Evolutionary conservation across 2,113 vertebrate genomes (phyloP), one percentile per base, ranked within the genome.

Genomic region (Petroica traversi): DNA sequence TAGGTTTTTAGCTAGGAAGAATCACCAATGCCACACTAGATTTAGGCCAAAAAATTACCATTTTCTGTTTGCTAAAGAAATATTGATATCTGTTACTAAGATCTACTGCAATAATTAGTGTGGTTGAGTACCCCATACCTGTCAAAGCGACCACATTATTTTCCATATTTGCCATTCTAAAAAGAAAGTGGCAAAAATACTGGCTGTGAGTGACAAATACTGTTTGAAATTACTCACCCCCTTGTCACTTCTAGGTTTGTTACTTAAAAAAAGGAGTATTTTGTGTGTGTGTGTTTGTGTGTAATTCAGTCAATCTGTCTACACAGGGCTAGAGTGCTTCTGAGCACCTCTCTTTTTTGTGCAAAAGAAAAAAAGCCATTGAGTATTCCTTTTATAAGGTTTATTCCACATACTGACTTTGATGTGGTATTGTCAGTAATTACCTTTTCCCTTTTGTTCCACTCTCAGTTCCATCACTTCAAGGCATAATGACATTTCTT

Each of bases 251-350:
- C 36, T 12, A 22, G 49, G 43, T 92, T 80, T 92, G 63, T 69
- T 77, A 31, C 38, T 2, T 14, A 85, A 49, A 80, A 88, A 93
- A 75, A 77, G 51, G 43, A 94, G 59, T 83, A 92, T 90, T 96
- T 93, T 58, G n/a, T n/a, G n/a, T n/a, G n/a, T n/a, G n/a, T n/a
- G n/a, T n/a, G n/a, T 78, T 71, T 80, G 29, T 89, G 84, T 81
- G 87, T 83, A 90, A 86, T 48, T 77, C 71, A 85, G 91, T 87
- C 69, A 19, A 45, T 80, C 72, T 72, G 82, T 93, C 92, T 96
- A 92, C 87, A 95, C 81, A 88, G 80, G 51, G 41, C 74, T 83
- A 34, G 88, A 80, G 48, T 74, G 75, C 63, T 90, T 80, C 78
- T 66, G 77, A 95, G 43, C 48, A 88, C 67, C 52, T 62, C 51